phyloP scores from a whole-genome alignment of 2,797 vertebrate genomes.

The Arremon aurantiirostris region DNA sequence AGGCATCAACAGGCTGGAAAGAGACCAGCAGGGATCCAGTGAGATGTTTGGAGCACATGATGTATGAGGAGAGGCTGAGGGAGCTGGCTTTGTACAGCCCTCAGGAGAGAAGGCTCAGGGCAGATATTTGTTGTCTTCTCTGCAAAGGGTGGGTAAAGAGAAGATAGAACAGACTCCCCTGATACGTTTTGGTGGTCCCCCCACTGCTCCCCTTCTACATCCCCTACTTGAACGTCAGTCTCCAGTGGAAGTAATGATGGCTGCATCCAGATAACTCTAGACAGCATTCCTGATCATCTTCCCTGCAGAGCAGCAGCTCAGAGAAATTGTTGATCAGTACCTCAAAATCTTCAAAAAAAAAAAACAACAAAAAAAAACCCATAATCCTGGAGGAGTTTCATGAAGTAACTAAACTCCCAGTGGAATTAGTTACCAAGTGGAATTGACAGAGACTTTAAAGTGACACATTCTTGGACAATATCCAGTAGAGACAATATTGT shows the following conservation, averaged over 20 bases:
- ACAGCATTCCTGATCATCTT: neutral
- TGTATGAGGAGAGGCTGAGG: neutral
- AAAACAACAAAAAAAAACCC: neutral
- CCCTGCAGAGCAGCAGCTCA: neutral
- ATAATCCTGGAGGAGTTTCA: neutral
- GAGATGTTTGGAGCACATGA: neutral
- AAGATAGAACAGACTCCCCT: neutral
- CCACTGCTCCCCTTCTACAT: neutral
- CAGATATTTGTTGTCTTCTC: neutral
- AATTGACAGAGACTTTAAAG: neutral
- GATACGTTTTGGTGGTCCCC: neutral
- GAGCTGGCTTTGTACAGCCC: neutral
- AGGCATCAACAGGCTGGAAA: neutral
- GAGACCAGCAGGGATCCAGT: neutral
- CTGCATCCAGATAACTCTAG: neutral
- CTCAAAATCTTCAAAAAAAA: neutral
- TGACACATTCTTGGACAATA: neutral
- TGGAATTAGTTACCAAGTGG: neutral
- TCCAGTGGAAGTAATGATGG: neutral
- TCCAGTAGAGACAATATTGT: neutral
- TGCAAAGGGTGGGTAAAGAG: fast-evolving
- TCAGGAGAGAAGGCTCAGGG: neutral
- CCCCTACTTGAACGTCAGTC: neutral
- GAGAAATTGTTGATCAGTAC: neutral
- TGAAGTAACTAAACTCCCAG: neutral